Evolutionary conservation across 2,113 vertebrate genomes (phyloP), one percentile per base, ranked within the genome.

Genomic region (Scopus umbretta): DNA sequence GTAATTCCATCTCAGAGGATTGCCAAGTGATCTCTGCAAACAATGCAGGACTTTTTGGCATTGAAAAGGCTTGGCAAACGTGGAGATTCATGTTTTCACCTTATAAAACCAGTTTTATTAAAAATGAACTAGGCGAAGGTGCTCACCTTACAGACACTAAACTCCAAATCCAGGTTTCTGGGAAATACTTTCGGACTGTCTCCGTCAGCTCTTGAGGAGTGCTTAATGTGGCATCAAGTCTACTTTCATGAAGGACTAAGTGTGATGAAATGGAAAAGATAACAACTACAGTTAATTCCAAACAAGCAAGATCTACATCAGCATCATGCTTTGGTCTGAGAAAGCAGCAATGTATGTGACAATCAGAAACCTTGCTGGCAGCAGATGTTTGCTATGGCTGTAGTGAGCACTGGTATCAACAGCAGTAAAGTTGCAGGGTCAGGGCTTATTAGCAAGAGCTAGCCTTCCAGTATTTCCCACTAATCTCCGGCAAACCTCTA

Each of bases 141-240:
- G 82, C 98, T 97, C 71, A 98, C 98, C 92, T 73, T 71, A 93
- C 13, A 22, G 52, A n/a, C 72, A 97, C 90, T 90, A 98, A 90
- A 75, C 91, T 92, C 98, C 98, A 98, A 82, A 98, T 98, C 98
- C 98, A 98, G 0, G 98, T 98, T 96, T 98, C 98, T 87, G 98
- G 98, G 80, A 98, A 98, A 80, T 98, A 98, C 50, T 91, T 98
- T 42, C 98, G 56, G 27, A 98, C 80, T 16, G 86, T 98, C 80
- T 98, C 98, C 0, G 59, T 96, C 23, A 74, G 21, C 38, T 86
- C 63, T 68, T 15, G 62, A 81, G 87, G 85, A 56, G 50, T 79
- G 38, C 4, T 50, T 38, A 2, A 4, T 0, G 2, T 10, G 9
- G 4, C 2, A 80, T 30, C 6, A 49, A 1, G 0, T 15, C 3